phyloP scores from a whole-genome alignment of 1,140 invertebrate species.

The Bombus consobrinus region DNA sequence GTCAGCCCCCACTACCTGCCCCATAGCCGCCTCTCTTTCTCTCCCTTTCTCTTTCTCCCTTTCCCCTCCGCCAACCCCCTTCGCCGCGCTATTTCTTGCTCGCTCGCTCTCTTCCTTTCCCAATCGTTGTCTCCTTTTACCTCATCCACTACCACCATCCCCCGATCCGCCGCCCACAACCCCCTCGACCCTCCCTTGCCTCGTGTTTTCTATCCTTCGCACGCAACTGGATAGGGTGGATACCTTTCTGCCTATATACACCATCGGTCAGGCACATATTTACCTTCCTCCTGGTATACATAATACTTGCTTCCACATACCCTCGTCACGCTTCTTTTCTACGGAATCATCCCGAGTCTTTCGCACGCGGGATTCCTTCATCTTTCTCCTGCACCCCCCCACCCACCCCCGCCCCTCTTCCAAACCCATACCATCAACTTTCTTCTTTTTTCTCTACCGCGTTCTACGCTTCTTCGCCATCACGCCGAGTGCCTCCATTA shows the following conservation, averaged over 20 bases:
- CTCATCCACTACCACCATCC: slow-evolving; percentile 71
- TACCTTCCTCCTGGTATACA: slow-evolving; percentile 61
- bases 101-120: slow-evolving; percentile 59
- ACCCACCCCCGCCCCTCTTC: not conserved
- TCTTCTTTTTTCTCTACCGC: not conserved
- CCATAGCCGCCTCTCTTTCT: slow-evolving; percentile 71
- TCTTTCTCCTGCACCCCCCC: slow-evolving; percentile 20
- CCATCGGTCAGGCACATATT: slow-evolving; percentile 51
- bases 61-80: slow-evolving; percentile 64
- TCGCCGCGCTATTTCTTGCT: slow-evolving; percentile 65
- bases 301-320: slow-evolving; percentile 68
- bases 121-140: slow-evolving; percentile 39
- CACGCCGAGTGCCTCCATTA: slow-evolving; percentile 31
- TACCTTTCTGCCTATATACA: slow-evolving; percentile 54
- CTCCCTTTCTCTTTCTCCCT: slow-evolving; percentile 61
- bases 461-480: slow-evolving; percentile 28
- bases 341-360: slow-evolving; percentile 69
- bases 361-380: slow-evolving; percentile 59
- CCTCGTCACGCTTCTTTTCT: slow-evolving; percentile 57
- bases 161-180: slow-evolving; percentile 68
- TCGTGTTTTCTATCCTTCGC: slow-evolving; percentile 79
- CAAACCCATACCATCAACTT: not conserved
- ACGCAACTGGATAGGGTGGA: slow-evolving; percentile 77
- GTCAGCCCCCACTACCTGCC: slow-evolving; percentile 79
- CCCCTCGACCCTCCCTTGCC: slow-evolving; percentile 59